A percentile compares a stretch with the other conserved stretches of the same genome.
phyloP scores from a whole-genome alignment of 2,797 vertebrate species.

The Falco cherrug region DNA sequence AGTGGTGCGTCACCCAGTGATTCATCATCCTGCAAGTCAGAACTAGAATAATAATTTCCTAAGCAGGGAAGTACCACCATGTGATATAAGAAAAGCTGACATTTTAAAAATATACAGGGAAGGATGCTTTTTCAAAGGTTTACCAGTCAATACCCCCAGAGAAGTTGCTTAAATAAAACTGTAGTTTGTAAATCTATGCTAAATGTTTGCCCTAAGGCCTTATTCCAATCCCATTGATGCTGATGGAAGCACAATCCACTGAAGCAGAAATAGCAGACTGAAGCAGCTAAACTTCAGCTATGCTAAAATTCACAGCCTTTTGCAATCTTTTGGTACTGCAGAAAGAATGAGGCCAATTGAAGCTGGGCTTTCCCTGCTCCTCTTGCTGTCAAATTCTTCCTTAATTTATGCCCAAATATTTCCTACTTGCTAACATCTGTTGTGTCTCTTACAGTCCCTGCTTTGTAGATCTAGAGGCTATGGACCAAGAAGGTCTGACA shows the following conservation, averaged over 20 bases:
- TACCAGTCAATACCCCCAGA: slow-evolving; percentile 19
- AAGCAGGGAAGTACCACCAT: neutral
- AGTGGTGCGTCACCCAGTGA: neutral
- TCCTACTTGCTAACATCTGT: neutral
- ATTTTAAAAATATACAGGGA: neutral
- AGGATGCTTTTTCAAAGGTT: slow-evolving; percentile 9
- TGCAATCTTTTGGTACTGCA: neutral
- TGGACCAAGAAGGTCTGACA: neutral
- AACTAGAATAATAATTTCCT: slow-evolving; percentile 32
- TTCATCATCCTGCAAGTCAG: neutral
- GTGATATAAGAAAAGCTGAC: neutral
- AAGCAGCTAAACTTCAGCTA: slow-evolving; percentile 12
- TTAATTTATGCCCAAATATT: neutral
- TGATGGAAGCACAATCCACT: slow-evolving; percentile 44
- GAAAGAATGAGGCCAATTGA: neutral
- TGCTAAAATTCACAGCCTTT: slow-evolving; percentile 1
- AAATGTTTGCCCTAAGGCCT: slow-evolving; percentile 27
- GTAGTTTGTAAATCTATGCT: slow-evolving; percentile 20
- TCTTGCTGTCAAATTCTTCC: neutral
- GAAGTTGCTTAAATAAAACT: slow-evolving; percentile 45
- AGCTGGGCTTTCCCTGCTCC: neutral
- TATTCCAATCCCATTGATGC: slow-evolving; percentile 19
- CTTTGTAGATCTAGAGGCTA: neutral
- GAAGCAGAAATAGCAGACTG: slow-evolving; percentile 18
- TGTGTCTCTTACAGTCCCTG: neutral